phyloP scores from a whole-genome alignment of 1,140 invertebrate species.

The Tetramorium simillimum region DNA sequence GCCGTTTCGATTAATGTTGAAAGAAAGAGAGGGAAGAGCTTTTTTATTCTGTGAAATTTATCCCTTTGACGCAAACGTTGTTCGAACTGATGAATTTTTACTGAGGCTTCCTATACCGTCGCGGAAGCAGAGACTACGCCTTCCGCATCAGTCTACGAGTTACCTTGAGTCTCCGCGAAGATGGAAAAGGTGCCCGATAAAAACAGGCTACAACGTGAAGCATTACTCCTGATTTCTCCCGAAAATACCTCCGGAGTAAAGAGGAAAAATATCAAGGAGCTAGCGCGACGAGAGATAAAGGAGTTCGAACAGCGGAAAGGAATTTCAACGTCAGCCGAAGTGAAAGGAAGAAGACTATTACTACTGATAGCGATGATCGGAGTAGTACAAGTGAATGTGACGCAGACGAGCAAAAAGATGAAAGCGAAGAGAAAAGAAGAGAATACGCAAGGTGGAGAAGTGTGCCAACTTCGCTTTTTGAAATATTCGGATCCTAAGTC shows the following conservation, averaged over 20 bases:
- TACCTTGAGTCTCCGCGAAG: neutral
- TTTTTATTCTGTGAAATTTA: constrained; percentile 5
- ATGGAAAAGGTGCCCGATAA: neutral
- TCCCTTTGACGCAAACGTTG: constrained; percentile 31
- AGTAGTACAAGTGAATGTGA: constrained; percentile 52
- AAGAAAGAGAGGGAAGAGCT: neutral
- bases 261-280: constrained; percentile 41
- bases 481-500: constrained; percentile 44
- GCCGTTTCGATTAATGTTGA: constrained; percentile 2
- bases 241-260: constrained; percentile 17
- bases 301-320: constrained; percentile 46
- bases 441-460: neutral
- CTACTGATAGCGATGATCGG: constrained; percentile 45
- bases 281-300: constrained; percentile 26
- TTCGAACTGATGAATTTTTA: constrained; percentile 37
- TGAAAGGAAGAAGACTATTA: constrained; percentile 53
- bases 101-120: neutral
- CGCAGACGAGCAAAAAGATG: constrained; percentile 40
- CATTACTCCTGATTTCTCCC: constrained; percentile 43
- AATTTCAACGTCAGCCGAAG: constrained; percentile 32
- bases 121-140: neutral
- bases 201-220: constrained; percentile 5
- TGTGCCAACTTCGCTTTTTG: constrained; percentile 20
- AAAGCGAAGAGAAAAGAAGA: constrained; percentile 15
- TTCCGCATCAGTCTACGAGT: neutral